A percentile compares a stretch with the other conserved stretches of the same genome.
Conservation (phyloP, 1,140 invertebrate genomes). For the Antheraea mylitta region DNA sequence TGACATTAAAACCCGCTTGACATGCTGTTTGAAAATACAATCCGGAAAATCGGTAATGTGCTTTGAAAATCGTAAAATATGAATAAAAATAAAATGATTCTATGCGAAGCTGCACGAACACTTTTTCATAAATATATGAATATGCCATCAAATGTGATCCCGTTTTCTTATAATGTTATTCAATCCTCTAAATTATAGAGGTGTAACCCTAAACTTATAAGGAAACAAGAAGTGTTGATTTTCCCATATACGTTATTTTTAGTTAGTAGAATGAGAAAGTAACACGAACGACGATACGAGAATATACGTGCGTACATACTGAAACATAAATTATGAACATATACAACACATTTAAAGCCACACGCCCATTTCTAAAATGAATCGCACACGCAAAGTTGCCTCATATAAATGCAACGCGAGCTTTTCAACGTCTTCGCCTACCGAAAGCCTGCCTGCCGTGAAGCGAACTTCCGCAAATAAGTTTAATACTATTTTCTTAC, state of each 20-base stretch:
- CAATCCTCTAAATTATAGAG: no score
- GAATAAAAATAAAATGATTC: no score
- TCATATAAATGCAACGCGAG: slow-evolving; percentile 36
- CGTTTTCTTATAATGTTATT: no score
- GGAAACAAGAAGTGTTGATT: background rate
- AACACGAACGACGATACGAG: background rate
- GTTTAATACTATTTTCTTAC: slow-evolving; percentile 45
- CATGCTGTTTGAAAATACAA: no score
- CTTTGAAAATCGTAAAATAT: no score
- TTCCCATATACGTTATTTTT: background rate
- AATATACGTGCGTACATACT: background rate
- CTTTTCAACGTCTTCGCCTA: slow-evolving; percentile 32
- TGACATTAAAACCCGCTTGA: no score
- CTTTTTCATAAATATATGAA: no score
- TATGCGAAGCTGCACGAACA: no score
- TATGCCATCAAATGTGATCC: no score
- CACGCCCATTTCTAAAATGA: slow-evolving; percentile 25
- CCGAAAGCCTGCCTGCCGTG: slow-evolving; percentile 8
- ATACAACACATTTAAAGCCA: slow-evolving; percentile 27
- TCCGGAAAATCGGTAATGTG: no score
- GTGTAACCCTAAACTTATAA: no score
- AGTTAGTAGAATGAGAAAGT: background rate
- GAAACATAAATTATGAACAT: background rate
- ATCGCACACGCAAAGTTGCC: slow-evolving; percentile 27
- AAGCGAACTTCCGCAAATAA: slow-evolving; percentile 39